A percentile compares a stretch with the other conserved stretches of the same genome.
These are phyloP conservation scores for Neolamprologus toae DNA, from an alignment of 2,113 vertebrate genomes.

Conservation along the genomic window DNA sequence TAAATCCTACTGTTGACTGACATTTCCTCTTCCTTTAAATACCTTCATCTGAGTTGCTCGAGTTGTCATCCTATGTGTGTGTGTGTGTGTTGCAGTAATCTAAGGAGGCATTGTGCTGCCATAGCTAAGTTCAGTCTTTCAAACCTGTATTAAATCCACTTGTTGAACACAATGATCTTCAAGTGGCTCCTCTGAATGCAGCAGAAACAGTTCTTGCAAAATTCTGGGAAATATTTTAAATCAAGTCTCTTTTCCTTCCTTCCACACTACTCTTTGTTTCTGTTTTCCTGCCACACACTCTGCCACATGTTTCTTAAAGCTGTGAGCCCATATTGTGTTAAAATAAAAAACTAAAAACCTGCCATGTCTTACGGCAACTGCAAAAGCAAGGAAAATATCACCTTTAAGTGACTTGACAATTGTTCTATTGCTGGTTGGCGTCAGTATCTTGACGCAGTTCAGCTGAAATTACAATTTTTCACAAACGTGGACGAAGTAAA, in stretches of 20 bases:
- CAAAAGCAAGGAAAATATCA: neutral
- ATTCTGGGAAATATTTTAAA: neutral
- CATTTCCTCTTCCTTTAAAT: constrained; percentile 56
- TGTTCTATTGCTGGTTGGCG: constrained; percentile 1
- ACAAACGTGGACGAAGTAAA: neutral
- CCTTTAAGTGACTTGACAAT: constrained; percentile 1
- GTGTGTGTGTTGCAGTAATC: neutral
- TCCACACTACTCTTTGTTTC: neutral
- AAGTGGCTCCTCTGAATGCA: constrained; percentile 35
- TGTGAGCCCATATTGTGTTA: neutral
- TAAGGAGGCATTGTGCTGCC: constrained; percentile 46
- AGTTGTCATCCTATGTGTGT: constrained; percentile 4
- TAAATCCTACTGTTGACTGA: constrained; percentile 54
- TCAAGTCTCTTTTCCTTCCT: neutral
- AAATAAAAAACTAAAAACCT: neutral
- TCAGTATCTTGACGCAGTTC: neutral
- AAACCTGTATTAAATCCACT: constrained; percentile 49
- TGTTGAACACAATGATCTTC: constrained; percentile 45
- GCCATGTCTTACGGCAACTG: neutral
- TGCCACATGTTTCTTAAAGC: neutral
- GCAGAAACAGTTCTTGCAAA: neutral
- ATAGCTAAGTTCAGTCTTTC: constrained; percentile 38
- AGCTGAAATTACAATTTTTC: constrained; percentile 30
- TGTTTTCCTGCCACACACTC: neutral
- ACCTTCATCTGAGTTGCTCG: constrained; percentile 28